A percentile compares a stretch with the other conserved stretches of the same genome.
Evolutionary conservation across 2,113 vertebrate genomes (phyloP).

Genomic region (Leucopsar rothschildi): DNA sequence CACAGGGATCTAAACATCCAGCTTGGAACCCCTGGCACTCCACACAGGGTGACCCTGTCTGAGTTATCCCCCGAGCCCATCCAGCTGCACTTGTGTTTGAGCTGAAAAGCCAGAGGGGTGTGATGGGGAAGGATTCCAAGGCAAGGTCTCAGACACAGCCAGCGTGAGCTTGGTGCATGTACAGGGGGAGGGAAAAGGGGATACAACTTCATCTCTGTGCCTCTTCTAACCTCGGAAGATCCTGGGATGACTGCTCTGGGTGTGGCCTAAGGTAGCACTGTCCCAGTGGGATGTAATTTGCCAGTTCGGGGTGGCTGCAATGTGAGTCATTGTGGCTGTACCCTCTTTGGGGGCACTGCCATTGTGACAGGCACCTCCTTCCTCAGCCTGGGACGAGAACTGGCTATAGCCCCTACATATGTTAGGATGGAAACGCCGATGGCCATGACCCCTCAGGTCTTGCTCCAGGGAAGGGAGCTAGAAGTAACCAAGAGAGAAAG

Average conservation of each 20-base stretch:
- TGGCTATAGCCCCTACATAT: background rate
- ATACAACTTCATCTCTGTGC: background rate
- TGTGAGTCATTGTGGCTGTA: fast-evolving
- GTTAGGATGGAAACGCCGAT: fast-evolving
- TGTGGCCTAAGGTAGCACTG: background rate
- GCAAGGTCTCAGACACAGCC: background rate
- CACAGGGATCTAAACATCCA: background rate
- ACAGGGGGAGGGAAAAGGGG: background rate
- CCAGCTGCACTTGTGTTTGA: background rate
- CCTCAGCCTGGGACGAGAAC: background rate
- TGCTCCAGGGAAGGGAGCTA: background rate
- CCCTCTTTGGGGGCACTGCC: background rate
- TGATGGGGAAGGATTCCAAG: background rate
- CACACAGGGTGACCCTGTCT: background rate
- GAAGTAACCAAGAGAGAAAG: background rate
- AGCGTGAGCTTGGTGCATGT: fast-evolving
- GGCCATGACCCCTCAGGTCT: background rate
- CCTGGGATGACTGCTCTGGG: background rate
- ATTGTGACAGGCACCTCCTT: background rate
- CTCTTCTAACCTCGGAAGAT: background rate
- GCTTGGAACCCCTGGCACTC: background rate
- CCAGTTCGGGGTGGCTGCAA: background rate
- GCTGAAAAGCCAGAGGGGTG: background rate
- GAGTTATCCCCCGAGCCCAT: background rate
- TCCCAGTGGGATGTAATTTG: background rate